phyloP scores from a whole-genome alignment of 2,113 vertebrate species.

The Myotis brandtii region DNA sequence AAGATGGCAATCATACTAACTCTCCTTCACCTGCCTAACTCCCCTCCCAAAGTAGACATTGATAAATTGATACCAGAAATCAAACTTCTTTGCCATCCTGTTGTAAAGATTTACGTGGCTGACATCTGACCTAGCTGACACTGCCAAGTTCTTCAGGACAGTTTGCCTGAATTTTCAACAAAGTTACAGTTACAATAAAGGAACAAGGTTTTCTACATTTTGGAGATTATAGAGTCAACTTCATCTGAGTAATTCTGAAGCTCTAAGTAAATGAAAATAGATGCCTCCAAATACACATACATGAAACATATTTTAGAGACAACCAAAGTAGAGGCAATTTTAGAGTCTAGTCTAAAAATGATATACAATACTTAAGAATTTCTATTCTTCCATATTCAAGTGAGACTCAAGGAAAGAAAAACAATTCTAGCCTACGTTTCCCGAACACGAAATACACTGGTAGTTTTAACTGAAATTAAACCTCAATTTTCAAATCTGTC shows the following conservation, averaged over 20 bases:
- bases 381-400: constrained; percentile 21
- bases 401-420: neutral
- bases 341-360: neutral
- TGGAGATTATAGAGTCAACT: neutral
- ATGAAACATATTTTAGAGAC: neutral
- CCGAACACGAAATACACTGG: neutral
- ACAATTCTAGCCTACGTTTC: neutral
- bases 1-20: neutral
- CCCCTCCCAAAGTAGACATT: neutral
- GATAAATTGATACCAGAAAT: neutral
- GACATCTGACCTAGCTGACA: neutral
- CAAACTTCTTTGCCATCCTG: neutral
- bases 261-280: neutral
- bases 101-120: neutral
- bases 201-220: neutral
- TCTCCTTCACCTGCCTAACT: neutral
- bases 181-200: neutral
- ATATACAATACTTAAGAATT: neutral
- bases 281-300: neutral
- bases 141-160: neutral
- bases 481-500: constrained; percentile 6
- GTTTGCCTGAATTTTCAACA: constrained; percentile 13
- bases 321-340: neutral
- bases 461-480: neutral
- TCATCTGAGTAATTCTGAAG: neutral